Conservation (phyloP, 2,888 invertebrate genomes). For the Hypolimnas misippus region DNA sequence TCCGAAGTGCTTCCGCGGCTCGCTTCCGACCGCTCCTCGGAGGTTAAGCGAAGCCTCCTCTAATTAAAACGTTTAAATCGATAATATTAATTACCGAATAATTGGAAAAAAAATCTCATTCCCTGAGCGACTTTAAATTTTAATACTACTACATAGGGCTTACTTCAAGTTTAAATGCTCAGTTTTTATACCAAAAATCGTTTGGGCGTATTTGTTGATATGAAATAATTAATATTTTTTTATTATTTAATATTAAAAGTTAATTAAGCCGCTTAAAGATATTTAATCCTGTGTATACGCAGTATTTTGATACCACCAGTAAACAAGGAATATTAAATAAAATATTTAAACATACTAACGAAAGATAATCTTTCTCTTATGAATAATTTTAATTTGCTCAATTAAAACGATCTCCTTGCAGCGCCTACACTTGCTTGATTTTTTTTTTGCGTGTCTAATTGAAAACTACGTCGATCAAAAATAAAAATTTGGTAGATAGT, state of each 20-base stretch:
- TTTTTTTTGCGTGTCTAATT: no score
- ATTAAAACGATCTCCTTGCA: no score
- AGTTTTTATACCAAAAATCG: constrained; percentile 7
- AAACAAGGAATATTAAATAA: no score
- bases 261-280: constrained; percentile 27
- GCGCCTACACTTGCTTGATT: no score
- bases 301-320: background rate
- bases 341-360: no score
- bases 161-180: background rate
- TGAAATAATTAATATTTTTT: constrained; percentile 20
- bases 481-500: no score
- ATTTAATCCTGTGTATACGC: background rate
- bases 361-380: no score
- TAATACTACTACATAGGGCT: background rate
- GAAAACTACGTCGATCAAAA: no score
- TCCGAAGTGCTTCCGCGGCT: constrained; percentile 3
- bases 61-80: constrained; percentile 34
- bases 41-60: constrained; percentile 15
- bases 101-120: constrained; percentile 21
- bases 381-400: no score
- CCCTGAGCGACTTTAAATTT: background rate
- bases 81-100: constrained; percentile 35
- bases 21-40: background rate
- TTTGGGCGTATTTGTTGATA: constrained; percentile 28
- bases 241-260: no score